Evolutionary conservation across 2,797 vertebrate species (phyloP), one percentile per base, ranked within the genome.

Genomic region (Pelochelys cantorii): DNA sequence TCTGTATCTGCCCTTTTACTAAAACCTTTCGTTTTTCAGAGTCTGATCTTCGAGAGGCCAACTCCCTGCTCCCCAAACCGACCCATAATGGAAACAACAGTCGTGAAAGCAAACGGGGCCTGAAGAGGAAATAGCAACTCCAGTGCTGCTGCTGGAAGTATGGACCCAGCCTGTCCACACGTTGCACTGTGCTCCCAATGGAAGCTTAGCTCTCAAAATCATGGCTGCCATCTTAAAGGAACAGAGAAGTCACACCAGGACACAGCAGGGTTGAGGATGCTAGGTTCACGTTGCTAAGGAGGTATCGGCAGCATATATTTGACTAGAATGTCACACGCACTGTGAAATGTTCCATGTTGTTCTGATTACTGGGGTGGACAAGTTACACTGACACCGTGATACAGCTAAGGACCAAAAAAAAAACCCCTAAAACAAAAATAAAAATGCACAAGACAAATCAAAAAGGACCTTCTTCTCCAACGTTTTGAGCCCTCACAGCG

Each of bases 171-270:
- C 17, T 79, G 94, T 65, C 85, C 86, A 10, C 2, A 27, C 75
- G 85, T 92, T 95, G 92, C 75, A 93, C 18, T 62, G 65, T 4
- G 57, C 17, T 74, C 25, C 37, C 37, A 74, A 42, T 0, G 3
- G 71, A 74, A 42, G 12, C 42, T 90, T 92, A 92, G 62, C 52
- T 88, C 90, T 92, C 80, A 88, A 88, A 91, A 93, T 89, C 91
- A 93, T 80, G 85, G 52, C 93, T 93, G 92, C 86, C 80, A 77
- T 57, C 68, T 84, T 79, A 53, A 5, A 53, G 80, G 82, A 85
- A 86, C 82, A 62, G 48, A 89, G 88, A 77, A 8, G 4, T 13
- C 17, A 25, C 25, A 77, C 13, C 42, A 52, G 14, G 15, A 17
- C 42, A 29, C 13, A 94, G 78, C 53, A 82, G 82, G 60, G 90